Evolutionary conservation across 2,888 invertebrate species (phyloP), one percentile per base, ranked within the genome.

Genomic region (Phania funesta): DNA sequence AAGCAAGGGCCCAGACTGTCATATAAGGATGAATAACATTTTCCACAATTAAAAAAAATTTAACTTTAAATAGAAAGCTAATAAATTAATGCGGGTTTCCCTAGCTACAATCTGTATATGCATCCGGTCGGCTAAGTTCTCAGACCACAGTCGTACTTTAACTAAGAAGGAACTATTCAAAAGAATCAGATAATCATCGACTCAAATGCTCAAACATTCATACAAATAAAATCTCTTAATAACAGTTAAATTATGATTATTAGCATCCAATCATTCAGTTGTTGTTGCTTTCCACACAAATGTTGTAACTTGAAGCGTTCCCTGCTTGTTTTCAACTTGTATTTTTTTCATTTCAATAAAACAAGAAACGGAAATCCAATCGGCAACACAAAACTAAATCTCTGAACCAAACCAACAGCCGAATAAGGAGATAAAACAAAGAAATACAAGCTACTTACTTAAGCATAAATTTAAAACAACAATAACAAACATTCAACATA

Each of bases 351-450:
- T 44, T 60, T 32, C 46, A 35, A 76, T 52, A 67, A 50, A 54
- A 71, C 67, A 77, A 71, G 77, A 67, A 81, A 77, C 76, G 80
- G 80, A 81, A 77, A 81, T 67, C 18, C 77, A 81, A 70, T 50
- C 62, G 26, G n/a, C 26, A 54, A 22, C 11, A 52, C 50, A 50
- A 56, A 56, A 41, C 54, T 48, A 68, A 74, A 68, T 50, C 29
- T 74, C 1, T 11, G 24, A 38, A 9, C 1, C 62, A 76, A 62
- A 62, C 24, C 50, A 58, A 29, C 65, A 73, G 9, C 29, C 35
- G 64, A 70, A 29, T 52, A 44, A 76, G 64, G 70, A 64, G 70
- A 62, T 8, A 32, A 20, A 44, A n/a, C 58, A 41, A 0, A 32
- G 29, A 29, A 58, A 20, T 9, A 71, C n/a, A 29, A 22, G 6